phyloP scores from a whole-genome alignment of 2,888 invertebrate species.

The Drosophila aldrichi region DNA sequence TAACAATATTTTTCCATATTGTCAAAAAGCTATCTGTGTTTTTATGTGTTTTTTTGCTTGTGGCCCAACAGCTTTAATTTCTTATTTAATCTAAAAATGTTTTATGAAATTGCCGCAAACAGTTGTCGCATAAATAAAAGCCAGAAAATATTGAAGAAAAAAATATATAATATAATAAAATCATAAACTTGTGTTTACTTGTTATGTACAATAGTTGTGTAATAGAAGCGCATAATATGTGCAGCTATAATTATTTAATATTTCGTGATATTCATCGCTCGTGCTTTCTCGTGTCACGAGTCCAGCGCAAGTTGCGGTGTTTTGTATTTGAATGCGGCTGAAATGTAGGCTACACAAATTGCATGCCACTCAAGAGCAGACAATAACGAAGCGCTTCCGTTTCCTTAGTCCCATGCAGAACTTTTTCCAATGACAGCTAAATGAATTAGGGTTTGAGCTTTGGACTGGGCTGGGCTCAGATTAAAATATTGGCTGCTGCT shows the following conservation, averaged over 20 bases:
- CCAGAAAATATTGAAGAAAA: too few relatives aligned
- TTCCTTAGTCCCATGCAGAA: neutral
- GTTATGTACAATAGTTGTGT: too few relatives aligned
- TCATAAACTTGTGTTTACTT: too few relatives aligned
- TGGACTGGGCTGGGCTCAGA: neutral
- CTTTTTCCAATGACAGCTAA: conserved; percentile 11
- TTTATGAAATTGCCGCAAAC: too few relatives aligned
- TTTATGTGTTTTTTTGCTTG: neutral
- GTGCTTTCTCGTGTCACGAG: neutral
- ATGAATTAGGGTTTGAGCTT: neutral
- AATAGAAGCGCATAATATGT: too few relatives aligned
- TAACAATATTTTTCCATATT: too few relatives aligned
- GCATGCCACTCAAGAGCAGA: conserved; percentile 24
- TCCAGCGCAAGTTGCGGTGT: neutral
- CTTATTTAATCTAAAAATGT: neutral
- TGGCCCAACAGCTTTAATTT: neutral
- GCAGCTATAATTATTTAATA: too few relatives aligned
- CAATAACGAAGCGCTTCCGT: conserved; percentile 27
- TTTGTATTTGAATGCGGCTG: conserved; percentile 3
- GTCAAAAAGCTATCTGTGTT: too few relatives aligned
- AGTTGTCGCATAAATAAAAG: too few relatives aligned
- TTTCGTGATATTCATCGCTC: neutral
- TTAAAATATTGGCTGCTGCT: neutral
- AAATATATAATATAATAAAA: too few relatives aligned
- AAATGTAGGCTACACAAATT: conserved; percentile 46